Evolutionary conservation across 2,113 vertebrate species (phyloP), one percentile per base, ranked within the genome.

Genomic region (Cromileptes altivelis): DNA sequence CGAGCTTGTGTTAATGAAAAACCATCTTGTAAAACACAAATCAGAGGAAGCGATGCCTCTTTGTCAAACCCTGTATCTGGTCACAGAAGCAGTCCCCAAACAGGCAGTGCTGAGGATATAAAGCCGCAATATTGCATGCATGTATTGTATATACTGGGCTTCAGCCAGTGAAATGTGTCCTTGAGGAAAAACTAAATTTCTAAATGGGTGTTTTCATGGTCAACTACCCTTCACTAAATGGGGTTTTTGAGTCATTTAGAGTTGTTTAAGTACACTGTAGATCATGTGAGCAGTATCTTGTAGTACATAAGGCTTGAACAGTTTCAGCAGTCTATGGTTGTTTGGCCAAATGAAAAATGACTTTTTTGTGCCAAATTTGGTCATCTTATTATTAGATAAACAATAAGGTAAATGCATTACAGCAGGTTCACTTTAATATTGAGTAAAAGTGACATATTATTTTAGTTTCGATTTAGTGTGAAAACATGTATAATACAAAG

Each of bases 211-310:
- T 58, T 81, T 25, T 75, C 49, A 63, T 67, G 70, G 69, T 70
- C 52, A 82, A 53, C 70, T 67, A 49, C 37, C 58, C 68, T 70
- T 72, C 52, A 45, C 1, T 65, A 53, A 84, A 40, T 71, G 60
- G 23, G 8, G 33, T 23, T 76, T 71, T 71, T 42, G 52, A 84
- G 55, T 64, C 53, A 52, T 79, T 85, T 61, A 68, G 53, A n/a
- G 33, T 37, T 37, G 33, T 37, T 37, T 37, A 37, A 37, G 33
- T 37, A 37, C 33, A 37, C 27, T 37, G 21, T 37, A 1, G 33
- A 84, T 78, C 17, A 70, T 74, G 60, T 58, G 12, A 57, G 55
- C 21, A 27, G 19, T 27, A 37, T 23, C 27, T 70, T 18, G 53
- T 52, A 12, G 27, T 2, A 6, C 27, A 25, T 5, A 42, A 55